These are phyloP conservation scores for Orientallactaga sibirica DNA, from an alignment of 2,797 vertebrate species.

Conservation along the genomic window DNA sequence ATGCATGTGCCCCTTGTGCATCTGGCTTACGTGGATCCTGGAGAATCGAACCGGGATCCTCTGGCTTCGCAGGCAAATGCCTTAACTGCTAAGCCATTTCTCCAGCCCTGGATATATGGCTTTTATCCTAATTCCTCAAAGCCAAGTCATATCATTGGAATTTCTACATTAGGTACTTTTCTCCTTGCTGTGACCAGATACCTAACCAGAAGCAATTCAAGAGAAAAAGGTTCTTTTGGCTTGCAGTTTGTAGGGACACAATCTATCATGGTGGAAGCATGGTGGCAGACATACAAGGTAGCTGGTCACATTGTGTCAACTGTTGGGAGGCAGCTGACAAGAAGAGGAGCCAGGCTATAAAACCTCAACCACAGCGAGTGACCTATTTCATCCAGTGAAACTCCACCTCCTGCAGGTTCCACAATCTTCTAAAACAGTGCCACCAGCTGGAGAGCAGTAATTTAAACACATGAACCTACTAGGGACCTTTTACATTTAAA, in stretches of 20 bases:
- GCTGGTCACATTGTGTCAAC: background rate
- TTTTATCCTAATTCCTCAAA: background rate
- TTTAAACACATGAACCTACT: background rate
- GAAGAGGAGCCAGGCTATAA: background rate
- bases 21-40: no score
- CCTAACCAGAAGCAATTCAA: background rate
- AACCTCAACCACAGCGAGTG: background rate
- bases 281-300: background rate
- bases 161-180: background rate
- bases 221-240: background rate
- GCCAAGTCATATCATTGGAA: background rate
- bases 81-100: no score
- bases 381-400: background rate
- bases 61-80: no score
- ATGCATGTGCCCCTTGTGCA: no score
- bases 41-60: no score
- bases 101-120: background rate
- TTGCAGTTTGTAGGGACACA: background rate
- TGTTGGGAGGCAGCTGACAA: background rate
- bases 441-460: background rate
- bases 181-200: background rate
- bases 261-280: background rate
- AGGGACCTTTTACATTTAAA: background rate
- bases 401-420: background rate
- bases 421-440: background rate